Base-by-base conservation (phyloP, 2,888 invertebrate genomes). In the Hirtodrosophila trivittata region DNA sequence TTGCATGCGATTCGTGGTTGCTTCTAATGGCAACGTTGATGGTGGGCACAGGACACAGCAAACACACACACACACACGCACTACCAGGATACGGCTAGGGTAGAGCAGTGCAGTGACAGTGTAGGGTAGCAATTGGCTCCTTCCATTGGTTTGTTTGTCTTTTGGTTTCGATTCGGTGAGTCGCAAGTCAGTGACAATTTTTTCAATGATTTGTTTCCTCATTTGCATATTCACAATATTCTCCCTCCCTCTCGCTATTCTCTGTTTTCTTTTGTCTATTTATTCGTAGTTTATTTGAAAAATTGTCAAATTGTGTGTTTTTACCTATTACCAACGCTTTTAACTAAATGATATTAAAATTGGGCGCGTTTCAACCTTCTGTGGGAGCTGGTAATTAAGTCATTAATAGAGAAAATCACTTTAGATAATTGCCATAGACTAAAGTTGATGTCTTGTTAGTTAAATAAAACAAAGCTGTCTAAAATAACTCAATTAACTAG, bases 151-250 rank as follows among this genome's bases (percentile, higher is more conserved):
- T 69, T 50, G 60, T 62, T 75, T 62, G 65, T 70, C 56, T 52
- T 64, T 21, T 21, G 18, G 18, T 21, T 21, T 21, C 18, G 5
- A 21, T 21, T 21, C 5, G n/a, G n/a, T n/a, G n/a, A n/a, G n/a
- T n/a, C n/a, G n/a, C n/a, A 66, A 75, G 73, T 66, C 88, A 87
- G 85, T 82, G 87, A 87, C 87, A 88, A 87, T 88, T 88, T 21
- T 86, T 88, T 83, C 88, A 88, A 88, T 87, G 87, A 87, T 86
- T 88, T 88, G 81, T 85, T 84, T 76, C 52, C 78, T 85, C 78
- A 87, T 87, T 87, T 88, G 77, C 88, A 87, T 88, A 83, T 76
- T 82, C 80, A 77, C 80, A 87, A 88, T 88, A 67, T 66, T 72
- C 74, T 51, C 8, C 32, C 32, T 18, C 21, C 43, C 26, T 8